Conservation (phyloP, 2,113 vertebrate genomes). For the Trematocara zebra region DNA sequence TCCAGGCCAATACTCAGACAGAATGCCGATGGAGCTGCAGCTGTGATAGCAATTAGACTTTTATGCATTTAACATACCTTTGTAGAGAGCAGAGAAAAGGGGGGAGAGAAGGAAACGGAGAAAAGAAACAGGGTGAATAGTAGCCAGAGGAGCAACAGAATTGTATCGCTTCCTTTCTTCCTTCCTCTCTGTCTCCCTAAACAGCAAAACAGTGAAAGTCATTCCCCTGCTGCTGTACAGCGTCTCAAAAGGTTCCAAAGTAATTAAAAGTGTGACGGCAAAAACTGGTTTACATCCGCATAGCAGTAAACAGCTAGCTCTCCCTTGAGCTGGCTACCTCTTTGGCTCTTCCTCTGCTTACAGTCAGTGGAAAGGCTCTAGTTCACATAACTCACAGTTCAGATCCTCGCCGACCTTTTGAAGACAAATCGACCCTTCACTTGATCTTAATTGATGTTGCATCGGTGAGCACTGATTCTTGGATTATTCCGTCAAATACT, state of each 20-base stretch:
- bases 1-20: slow-evolving; percentile 3
- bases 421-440: slow-evolving; percentile 45
- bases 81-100: slow-evolving; percentile 4
- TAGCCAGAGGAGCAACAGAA: slow-evolving; percentile 51
- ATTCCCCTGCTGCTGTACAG: slow-evolving; percentile 40
- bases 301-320: slow-evolving; percentile 28
- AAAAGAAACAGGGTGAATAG: slow-evolving; percentile 5
- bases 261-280: slow-evolving; percentile 54
- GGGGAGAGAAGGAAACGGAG: slow-evolving; percentile 11
- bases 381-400: slow-evolving; percentile 8
- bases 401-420: slow-evolving; percentile 6
- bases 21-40: slow-evolving; percentile 38
- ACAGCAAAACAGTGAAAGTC: slow-evolving; percentile 43
- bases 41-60: slow-evolving; percentile 62
- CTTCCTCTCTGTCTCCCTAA: slow-evolving; percentile 39
- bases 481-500: slow-evolving; percentile 32
- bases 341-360: background rate
- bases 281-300: slow-evolving; percentile 44
- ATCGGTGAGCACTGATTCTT: slow-evolving; percentile 4
- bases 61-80: slow-evolving; percentile 63
- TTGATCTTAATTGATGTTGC: slow-evolving; percentile 47
- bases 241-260: slow-evolving; percentile 23
- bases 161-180: slow-evolving; percentile 37
- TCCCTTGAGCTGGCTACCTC: background rate
- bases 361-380: background rate